Percentiles rank a stretch among this genome's conserved stretches.
Evolutionary conservation across 2,113 vertebrate genomes (phyloP).

Genomic region (Ardeotis arabs): DNA sequence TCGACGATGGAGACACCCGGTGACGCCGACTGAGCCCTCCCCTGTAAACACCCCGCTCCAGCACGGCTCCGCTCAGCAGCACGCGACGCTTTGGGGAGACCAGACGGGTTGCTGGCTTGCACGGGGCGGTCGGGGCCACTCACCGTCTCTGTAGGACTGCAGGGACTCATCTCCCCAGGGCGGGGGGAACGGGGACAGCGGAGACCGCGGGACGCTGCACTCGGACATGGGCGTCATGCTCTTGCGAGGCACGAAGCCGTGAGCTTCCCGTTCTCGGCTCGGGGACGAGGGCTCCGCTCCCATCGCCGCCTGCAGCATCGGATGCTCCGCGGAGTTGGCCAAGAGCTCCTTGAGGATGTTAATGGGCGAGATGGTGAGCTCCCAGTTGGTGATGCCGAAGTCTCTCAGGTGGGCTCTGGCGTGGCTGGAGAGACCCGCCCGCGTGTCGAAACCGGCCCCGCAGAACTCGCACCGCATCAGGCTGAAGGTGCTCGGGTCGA

Average conservation of each 20-base stretch:
- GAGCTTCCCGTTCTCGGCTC: slow-evolving; percentile 3
- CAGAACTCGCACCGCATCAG: slow-evolving; percentile 98
- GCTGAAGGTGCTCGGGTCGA: slow-evolving; percentile 94
- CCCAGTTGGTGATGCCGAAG: slow-evolving; percentile 97
- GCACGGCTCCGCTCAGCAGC: background rate
- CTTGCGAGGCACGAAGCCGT: slow-evolving; percentile 27
- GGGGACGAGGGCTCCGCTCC: slow-evolving; percentile 52
- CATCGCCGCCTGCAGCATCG: slow-evolving; percentile 71
- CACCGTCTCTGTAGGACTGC: slow-evolving; percentile 76
- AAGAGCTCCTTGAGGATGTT: slow-evolving; percentile 92
- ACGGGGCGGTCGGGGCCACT: background rate
- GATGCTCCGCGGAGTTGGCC: slow-evolving; percentile 86
- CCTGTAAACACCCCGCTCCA: background rate
- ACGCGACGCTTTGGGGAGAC: accelerated
- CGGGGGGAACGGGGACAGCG: slow-evolving; percentile 65
- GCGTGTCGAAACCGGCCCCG: slow-evolving; percentile 93
- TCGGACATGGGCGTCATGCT: slow-evolving; percentile 55
- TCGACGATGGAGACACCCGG: accelerated
- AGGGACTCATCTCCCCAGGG: slow-evolving; percentile 73
- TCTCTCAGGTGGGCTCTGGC: slow-evolving; percentile 93
- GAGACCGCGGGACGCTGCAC: slow-evolving; percentile 67
- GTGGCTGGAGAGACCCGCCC: slow-evolving; percentile 94
- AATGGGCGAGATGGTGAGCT: slow-evolving; percentile 93
- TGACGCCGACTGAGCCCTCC: background rate
- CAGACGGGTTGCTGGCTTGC: background rate